Evolutionary conservation across 2,113 vertebrate genomes (phyloP).

Genomic region (Cephalopterus ornatus): DNA sequence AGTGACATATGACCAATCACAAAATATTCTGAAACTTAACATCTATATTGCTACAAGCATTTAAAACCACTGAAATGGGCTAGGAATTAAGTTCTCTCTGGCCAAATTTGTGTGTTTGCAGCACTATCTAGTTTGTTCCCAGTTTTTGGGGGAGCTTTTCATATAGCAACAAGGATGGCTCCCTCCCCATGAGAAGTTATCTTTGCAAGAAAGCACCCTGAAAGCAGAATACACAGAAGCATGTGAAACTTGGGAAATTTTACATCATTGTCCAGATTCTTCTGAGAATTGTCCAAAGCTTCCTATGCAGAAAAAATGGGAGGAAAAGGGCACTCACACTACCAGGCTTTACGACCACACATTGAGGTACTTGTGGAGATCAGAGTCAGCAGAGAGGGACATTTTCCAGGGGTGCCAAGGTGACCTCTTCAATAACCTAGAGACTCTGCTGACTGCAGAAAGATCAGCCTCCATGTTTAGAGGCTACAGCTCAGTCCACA

Average conservation of each 20-base stretch:
- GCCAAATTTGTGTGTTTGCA: background rate
- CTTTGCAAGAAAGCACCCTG: background rate
- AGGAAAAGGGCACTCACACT: background rate
- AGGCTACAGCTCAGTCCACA: background rate
- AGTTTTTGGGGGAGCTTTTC: background rate
- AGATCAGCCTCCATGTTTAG: background rate
- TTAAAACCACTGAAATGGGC: background rate
- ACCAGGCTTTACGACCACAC: background rate
- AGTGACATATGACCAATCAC: background rate
- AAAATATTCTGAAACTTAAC: background rate
- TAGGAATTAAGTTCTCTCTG: background rate
- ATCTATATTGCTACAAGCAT: background rate
- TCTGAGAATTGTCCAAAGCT: background rate
- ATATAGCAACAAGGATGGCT: background rate
- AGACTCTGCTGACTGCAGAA: background rate
- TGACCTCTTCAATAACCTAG: background rate
- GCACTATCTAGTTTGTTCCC: background rate
- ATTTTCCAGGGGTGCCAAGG: background rate
- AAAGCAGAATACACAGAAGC: background rate
- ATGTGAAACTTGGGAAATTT: background rate
- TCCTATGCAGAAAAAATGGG: background rate
- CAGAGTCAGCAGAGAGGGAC: background rate
- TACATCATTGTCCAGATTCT: background rate
- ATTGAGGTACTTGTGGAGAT: background rate
- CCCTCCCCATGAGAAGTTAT: background rate